Base-by-base conservation (phyloP, 2,797 vertebrate species). In the Percopsis omiscomaycus region DNA sequence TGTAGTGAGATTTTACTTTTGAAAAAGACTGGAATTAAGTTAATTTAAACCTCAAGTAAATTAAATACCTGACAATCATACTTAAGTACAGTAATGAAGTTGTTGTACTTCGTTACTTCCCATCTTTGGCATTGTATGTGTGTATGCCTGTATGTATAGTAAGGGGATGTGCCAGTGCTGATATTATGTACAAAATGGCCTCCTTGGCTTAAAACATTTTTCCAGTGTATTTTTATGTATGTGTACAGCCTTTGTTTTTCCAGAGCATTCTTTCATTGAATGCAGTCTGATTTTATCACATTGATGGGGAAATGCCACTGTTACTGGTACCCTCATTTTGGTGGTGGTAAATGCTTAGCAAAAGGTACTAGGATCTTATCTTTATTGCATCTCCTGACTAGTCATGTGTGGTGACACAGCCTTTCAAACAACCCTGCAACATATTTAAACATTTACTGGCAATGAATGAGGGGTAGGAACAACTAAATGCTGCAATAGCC, bases 371-470 rank as follows among this genome's bases (percentile, higher is more conserved):
- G 5, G 58, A 49, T 80, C 73, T 82, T 89, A 93, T 91, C 83
- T 84, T 11, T 3, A 66, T 64, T 74, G 78, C 75, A 90, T 91
- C 89, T 86, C 85, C 82, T 81, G 85, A 79, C 69, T 57, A 65
- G 69, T 77, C 62, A 69, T 81, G 81, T 85, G 81, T 44, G 59
- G 83, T 77, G 82, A 89, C 80, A 85, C 61, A 63, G 73, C 68
- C 74, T 74, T 86, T 88, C 78, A 85, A 89, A 88, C 82, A 84
- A 90, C 88, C 82, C 78, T 68, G 83, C 77, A 89, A 84, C 87
- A 88, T 69, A 89, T 89, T 89, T 89, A 88, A 91, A 88, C 90
- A 88, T 89, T 92, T 91, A 90, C 84, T 82, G 86, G 86, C 83
- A 86, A 66, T 69, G 66, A 22, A 48, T 52, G 69, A 46, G 61